Evolutionary conservation across 2,113 vertebrate genomes (phyloP).

Genomic region (Hyperopisus bebe): DNA sequence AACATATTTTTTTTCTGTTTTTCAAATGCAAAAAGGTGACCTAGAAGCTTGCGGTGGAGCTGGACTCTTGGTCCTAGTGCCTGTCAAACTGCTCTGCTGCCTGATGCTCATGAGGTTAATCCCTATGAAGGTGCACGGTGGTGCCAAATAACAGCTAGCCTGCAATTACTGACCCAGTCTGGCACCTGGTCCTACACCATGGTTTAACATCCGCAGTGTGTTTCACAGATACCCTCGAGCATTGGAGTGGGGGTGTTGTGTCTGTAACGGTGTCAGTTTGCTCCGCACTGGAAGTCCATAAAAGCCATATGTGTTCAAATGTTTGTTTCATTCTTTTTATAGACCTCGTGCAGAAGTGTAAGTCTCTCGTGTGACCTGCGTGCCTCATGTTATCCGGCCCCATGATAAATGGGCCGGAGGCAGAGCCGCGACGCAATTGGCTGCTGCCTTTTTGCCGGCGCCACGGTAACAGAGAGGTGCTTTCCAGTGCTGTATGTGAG

Average conservation of each 20-base stretch:
- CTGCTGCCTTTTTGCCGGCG: not conserved
- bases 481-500: not conserved
- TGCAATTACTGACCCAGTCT: not conserved
- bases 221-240: not conserved
- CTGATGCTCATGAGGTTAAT: not conserved
- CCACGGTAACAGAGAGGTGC: not conserved
- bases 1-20: not conserved
- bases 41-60: not conserved
- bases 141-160: not conserved
- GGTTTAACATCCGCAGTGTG: not conserved
- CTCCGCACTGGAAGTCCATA: not conserved
- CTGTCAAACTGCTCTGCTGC: not conserved
- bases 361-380: not conserved
- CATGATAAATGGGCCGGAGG: not conserved
- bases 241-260: not conserved
- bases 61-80: not conserved
- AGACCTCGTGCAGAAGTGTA: not conserved
- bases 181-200: not conserved
- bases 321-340: not conserved
- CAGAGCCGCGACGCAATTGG: not conserved
- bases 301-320: not conserved
- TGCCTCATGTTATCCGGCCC: not conserved
- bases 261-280: not conserved
- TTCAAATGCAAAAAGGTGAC: not conserved
- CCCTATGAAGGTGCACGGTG: not conserved